Evolutionary conservation across 2,113 vertebrate genomes (phyloP).

Genomic region (Dermatemys mawii): DNA sequence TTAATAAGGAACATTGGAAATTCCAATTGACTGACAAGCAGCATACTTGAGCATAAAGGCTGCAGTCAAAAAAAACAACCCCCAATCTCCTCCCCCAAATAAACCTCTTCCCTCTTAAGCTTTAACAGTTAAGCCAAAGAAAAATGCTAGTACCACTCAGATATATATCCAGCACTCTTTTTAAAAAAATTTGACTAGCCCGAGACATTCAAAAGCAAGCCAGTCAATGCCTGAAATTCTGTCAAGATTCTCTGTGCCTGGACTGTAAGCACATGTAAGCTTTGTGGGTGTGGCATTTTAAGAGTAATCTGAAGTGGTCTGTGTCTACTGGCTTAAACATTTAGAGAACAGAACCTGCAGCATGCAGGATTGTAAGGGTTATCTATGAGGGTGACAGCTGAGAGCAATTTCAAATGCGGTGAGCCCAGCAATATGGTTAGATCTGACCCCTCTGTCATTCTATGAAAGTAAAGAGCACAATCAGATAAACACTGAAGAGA

Average conservation of each 20-base stretch:
- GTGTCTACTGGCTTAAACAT: slow-evolving; percentile 59
- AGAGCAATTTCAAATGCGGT: slow-evolving; percentile 7
- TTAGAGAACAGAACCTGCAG: slow-evolving; percentile 43
- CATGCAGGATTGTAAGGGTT: slow-evolving; percentile 8
- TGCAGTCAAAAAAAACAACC: background rate
- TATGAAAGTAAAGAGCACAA: background rate
- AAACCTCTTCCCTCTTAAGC: background rate
- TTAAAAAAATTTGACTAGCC: slow-evolving; percentile 19
- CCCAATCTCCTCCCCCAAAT: too few species aligned
- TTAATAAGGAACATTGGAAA: slow-evolving; percentile 9
- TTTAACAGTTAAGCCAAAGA: background rate
- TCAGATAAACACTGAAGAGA: background rate
- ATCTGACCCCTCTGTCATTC: background rate
- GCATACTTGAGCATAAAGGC: background rate
- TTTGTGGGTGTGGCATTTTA: slow-evolving; percentile 45
- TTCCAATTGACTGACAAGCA: slow-evolving; percentile 36
- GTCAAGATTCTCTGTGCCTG: slow-evolving; percentile 50
- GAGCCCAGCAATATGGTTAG: background rate
- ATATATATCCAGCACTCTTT: background rate
- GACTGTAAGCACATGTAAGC: slow-evolving; percentile 65
- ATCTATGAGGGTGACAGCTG: background rate
- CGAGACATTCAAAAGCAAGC: slow-evolving; percentile 45
- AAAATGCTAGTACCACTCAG: background rate
- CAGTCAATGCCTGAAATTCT: slow-evolving; percentile 49
- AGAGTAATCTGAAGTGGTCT: slow-evolving; percentile 40